These are phyloP conservation scores for Chamaetylas fuelleborni DNA, from an alignment of 2,113 vertebrate species.

Conservation along the genomic window DNA sequence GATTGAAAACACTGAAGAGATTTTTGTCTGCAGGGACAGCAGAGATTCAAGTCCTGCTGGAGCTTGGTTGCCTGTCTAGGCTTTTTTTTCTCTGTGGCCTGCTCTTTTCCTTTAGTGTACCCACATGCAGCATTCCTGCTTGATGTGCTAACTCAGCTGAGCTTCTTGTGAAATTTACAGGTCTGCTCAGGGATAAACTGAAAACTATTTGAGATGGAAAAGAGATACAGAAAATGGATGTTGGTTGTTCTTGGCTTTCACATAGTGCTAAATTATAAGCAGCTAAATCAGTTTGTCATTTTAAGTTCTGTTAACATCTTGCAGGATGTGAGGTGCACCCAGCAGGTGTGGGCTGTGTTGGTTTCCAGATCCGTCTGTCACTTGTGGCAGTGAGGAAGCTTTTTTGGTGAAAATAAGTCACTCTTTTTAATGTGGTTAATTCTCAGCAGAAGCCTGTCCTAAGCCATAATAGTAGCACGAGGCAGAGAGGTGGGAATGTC, in stretches of 20 bases:
- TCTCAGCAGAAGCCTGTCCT: not conserved
- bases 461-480: accelerated
- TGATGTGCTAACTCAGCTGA: not conserved
- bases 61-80: not conserved
- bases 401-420: not conserved
- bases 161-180: not conserved
- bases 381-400: not conserved
- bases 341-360: not conserved
- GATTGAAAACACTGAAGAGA: not conserved
- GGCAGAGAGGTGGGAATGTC: not conserved
- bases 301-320: accelerated
- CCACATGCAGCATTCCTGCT: not conserved
- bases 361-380: not conserved
- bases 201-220: not conserved
- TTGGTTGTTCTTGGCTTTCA: not conserved
- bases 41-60: not conserved
- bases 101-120: not conserved
- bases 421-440: not conserved
- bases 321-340: not conserved
- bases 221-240: not conserved
- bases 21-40: not conserved
- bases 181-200: not conserved
- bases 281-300: not conserved
- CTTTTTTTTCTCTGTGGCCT: not conserved
- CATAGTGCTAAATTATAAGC: not conserved